Percentiles rank a stretch among this genome's conserved stretches.
Conservation (phyloP, 1,140 invertebrate species). For the Ceratitis capitata region DNA sequence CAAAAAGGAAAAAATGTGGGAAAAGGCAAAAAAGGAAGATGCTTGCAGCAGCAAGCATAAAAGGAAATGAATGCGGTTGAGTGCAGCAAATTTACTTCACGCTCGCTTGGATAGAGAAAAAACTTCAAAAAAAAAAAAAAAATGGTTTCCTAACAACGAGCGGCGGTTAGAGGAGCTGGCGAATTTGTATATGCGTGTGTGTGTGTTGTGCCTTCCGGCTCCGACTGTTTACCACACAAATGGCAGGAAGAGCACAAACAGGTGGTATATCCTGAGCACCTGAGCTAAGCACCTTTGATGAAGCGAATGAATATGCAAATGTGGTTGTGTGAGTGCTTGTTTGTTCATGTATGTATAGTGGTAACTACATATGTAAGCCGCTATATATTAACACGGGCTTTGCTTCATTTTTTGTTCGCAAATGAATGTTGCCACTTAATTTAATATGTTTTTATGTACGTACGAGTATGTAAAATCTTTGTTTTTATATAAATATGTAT, state of each 20-base stretch:
- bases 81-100: too few relatives aligned
- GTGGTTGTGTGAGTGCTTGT: too few relatives aligned
- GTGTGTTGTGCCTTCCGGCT: neutral
- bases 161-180: neutral
- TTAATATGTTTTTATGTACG: too few relatives aligned
- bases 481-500: neutral
- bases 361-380: neutral
- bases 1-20: neutral
- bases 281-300: neutral
- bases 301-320: neutral
- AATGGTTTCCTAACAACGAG: neutral
- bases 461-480: too few relatives aligned
- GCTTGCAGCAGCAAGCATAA: neutral
- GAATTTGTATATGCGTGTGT: neutral
- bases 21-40: neutral
- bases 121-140: too few relatives aligned
- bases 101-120: neutral
- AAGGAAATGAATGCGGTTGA: neutral
- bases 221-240: too few relatives aligned
- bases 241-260: neutral
- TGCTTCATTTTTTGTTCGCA: neutral
- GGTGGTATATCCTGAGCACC: conserved; percentile 13
- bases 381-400: neutral
- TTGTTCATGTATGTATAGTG: too few relatives aligned
- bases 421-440: neutral